phyloP scores from a whole-genome alignment of 2,113 vertebrate species.

The Oceanites oceanicus region DNA sequence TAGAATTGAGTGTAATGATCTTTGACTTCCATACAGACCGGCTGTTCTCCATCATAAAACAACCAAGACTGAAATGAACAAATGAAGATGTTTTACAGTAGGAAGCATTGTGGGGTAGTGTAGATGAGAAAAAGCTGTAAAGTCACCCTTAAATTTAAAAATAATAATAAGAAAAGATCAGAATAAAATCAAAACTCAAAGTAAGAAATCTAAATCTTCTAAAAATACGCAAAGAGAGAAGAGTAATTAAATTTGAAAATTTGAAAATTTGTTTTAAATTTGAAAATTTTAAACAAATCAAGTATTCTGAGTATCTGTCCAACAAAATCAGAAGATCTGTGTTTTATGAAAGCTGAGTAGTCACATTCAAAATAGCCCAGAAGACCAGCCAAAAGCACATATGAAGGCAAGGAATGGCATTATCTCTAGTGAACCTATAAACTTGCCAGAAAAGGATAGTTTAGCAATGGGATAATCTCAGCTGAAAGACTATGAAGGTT shows the following conservation, averaged over 20 bases:
- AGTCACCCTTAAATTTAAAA: neutral
- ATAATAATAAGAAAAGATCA: neutral
- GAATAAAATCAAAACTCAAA: neutral
- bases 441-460: neutral
- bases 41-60: conserved; percentile 6
- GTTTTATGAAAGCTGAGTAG: neutral
- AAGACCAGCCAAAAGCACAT: neutral
- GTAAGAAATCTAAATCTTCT: neutral
- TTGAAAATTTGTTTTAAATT: neutral
- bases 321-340: neutral
- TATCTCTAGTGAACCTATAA: neutral
- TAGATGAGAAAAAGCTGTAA: neutral
- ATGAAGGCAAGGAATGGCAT: neutral
- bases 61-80: neutral
- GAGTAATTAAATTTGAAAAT: neutral
- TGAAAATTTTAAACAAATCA: neutral
- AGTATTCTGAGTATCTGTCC: neutral
- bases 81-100: neutral
- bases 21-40: conserved; percentile 16
- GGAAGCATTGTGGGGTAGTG: neutral
- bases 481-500: neutral
- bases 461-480: neutral
- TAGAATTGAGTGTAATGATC: conserved; percentile 17
- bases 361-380: neutral
- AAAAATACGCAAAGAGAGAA: neutral